Conservation (phyloP, 2,888 invertebrate species). For the Chaetogeoica ovagalla region DNA sequence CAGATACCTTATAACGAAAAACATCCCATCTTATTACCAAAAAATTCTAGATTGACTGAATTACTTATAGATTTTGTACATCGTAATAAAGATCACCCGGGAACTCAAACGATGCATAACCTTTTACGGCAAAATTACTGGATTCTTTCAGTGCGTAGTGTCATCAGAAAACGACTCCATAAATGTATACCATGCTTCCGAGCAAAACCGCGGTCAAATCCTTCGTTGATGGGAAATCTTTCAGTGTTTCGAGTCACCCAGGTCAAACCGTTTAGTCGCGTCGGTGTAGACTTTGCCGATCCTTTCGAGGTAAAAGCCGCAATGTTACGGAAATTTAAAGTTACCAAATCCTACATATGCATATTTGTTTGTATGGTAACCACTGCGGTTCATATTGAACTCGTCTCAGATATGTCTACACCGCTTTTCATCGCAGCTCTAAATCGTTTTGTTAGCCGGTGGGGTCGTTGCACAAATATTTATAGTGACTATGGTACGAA, state of each 20-base stretch:
- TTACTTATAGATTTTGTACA: not conserved
- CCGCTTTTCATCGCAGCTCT: not conserved
- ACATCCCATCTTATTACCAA: not conserved
- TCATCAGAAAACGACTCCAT: not conserved
- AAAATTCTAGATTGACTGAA: not conserved
- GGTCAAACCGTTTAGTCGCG: not conserved
- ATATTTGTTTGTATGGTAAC: not conserved
- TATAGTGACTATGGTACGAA: not conserved
- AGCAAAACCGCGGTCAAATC: not conserved
- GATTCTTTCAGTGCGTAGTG: not conserved
- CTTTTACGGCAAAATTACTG: not conserved
- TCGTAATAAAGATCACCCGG: not conserved
- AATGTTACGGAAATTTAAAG: not conserved
- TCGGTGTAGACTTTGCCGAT: not conserved
- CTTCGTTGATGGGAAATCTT: not conserved
- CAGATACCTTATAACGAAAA: not conserved
- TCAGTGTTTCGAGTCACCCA: not conserved
- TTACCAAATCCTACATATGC: not conserved
- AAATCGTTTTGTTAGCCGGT: not conserved
- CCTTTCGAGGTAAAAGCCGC: slow-evolving; percentile 5
- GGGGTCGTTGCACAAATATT: not conserved
- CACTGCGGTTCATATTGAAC: not conserved
- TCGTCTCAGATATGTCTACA: not conserved
- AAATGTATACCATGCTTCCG: not conserved
- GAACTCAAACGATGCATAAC: not conserved